phyloP scores from a whole-genome alignment of 2,888 invertebrate species.

The Epinotia brunnichana region DNA sequence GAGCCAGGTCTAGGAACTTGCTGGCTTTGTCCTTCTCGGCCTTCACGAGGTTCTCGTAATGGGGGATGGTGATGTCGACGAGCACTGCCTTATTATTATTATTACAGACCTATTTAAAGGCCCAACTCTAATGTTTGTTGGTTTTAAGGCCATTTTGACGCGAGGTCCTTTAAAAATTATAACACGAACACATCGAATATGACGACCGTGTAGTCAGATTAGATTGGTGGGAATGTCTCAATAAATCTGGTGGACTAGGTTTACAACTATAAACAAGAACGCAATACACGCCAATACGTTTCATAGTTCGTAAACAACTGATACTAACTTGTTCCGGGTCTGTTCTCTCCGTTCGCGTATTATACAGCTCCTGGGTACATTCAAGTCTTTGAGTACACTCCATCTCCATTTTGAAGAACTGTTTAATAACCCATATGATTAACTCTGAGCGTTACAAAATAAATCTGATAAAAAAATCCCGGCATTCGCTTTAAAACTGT shows the following conservation, averaged over 20 bases:
- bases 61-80: too few relatives aligned
- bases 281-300: conserved; percentile 26
- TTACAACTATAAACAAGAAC: neutral
- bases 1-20: too few relatives aligned
- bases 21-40: too few relatives aligned
- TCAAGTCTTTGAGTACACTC: conserved; percentile 75
- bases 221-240: neutral
- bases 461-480: conserved; percentile 19
- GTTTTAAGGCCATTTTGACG: too few relatives aligned
- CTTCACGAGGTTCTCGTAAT: too few relatives aligned
- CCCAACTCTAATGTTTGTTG: too few relatives aligned
- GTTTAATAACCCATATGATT: conserved; percentile 24
- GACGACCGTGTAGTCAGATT: neutral
- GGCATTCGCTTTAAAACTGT: conserved; percentile 31
- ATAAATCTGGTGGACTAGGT: neutral
- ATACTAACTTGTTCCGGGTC: conserved; percentile 67
- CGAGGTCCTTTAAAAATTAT: neutral
- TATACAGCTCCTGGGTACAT: conserved; percentile 67
- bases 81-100: too few relatives aligned
- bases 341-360: conserved; percentile 55
- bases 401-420: conserved; percentile 54
- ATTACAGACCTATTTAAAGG: too few relatives aligned
- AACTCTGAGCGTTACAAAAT: neutral
- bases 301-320: conserved; percentile 38
- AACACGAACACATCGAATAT: neutral